Percentiles rank a stretch among this genome's conserved stretches.
Evolutionary conservation across 2,797 vertebrate species (phyloP).

Genomic region (Agapornis canus): DNA sequence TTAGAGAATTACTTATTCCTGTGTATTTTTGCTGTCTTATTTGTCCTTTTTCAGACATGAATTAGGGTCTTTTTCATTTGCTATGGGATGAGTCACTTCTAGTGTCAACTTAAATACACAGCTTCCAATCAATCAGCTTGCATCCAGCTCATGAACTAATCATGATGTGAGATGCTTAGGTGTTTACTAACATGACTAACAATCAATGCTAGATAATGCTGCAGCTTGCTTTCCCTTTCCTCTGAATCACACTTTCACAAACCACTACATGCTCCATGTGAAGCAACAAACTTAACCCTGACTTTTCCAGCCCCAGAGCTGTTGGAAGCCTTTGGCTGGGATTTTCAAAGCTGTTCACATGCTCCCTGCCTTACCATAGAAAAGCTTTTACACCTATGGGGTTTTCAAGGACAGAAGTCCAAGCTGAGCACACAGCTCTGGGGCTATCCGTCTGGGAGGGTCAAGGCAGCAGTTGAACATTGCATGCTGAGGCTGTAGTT

Average conservation of each 20-base stretch:
- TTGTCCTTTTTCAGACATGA: constrained; percentile 79
- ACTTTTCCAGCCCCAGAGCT: not conserved
- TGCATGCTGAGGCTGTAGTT: not conserved
- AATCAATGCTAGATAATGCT: not conserved
- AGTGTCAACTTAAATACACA: not conserved
- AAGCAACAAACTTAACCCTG: not conserved
- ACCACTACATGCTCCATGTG: not conserved
- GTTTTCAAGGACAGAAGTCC: not conserved
- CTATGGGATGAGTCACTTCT: constrained; percentile 87
- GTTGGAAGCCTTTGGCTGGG: not conserved
- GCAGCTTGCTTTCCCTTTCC: not conserved
- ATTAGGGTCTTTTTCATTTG: constrained; percentile 89
- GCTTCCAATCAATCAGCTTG: constrained; percentile 7
- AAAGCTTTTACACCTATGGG: not conserved
- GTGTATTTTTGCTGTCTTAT: constrained; percentile 71
- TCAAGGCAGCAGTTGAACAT: not conserved
- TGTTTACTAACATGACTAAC: constrained; percentile 46
- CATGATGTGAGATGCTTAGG: not conserved
- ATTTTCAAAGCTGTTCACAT: constrained; percentile 6
- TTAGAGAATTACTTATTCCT: constrained; percentile 44
- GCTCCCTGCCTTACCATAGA: not conserved
- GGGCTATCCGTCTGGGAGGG: not conserved
- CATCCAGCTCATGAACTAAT: constrained; percentile 9
- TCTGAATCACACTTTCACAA: not conserved
- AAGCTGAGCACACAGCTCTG: not conserved